Evolutionary conservation across 1,140 invertebrate genomes (phyloP).

Genomic region (Amyelois transitella): DNA sequence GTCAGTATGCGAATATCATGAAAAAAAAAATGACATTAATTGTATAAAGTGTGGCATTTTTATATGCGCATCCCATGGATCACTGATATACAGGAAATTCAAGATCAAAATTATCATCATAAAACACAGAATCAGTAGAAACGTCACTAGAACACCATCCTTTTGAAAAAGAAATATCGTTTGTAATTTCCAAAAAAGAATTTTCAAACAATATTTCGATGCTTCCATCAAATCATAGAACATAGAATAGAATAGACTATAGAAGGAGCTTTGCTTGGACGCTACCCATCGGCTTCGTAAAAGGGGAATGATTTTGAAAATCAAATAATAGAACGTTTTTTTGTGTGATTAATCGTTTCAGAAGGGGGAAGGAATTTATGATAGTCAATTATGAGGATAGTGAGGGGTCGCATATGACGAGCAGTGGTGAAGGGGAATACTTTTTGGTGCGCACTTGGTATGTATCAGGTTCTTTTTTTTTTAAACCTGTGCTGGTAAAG

Average conservation of each 20-base stretch:
- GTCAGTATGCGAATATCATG: too few relatives aligned
- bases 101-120: background rate
- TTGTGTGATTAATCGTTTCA: slow-evolving; percentile 49
- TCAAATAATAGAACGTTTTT: slow-evolving; percentile 7
- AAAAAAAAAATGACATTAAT: too few relatives aligned
- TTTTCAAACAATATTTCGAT: slow-evolving; percentile 14
- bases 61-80: background rate
- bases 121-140: background rate
- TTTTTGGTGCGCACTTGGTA: slow-evolving; percentile 59
- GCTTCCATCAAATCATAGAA: background rate
- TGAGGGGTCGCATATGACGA: slow-evolving; percentile 40
- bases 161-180: slow-evolving; percentile 7
- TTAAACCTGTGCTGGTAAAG: background rate
- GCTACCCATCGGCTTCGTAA: background rate
- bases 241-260: background rate
- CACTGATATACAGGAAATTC: background rate
- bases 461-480: slow-evolving; percentile 30
- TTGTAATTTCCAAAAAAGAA: slow-evolving; percentile 11
- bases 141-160: background rate
- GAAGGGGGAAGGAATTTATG: slow-evolving; percentile 53
- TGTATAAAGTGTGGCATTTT: too few relatives aligned
- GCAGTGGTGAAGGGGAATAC: slow-evolving; percentile 49
- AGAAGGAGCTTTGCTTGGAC: slow-evolving; percentile 5
- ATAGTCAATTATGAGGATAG: slow-evolving; percentile 48
- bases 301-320: slow-evolving; percentile 1